These are phyloP conservation scores for Pseudomugil gertrudae DNA, from an alignment of 2,797 vertebrate genomes.

Conservation along the genomic window DNA sequence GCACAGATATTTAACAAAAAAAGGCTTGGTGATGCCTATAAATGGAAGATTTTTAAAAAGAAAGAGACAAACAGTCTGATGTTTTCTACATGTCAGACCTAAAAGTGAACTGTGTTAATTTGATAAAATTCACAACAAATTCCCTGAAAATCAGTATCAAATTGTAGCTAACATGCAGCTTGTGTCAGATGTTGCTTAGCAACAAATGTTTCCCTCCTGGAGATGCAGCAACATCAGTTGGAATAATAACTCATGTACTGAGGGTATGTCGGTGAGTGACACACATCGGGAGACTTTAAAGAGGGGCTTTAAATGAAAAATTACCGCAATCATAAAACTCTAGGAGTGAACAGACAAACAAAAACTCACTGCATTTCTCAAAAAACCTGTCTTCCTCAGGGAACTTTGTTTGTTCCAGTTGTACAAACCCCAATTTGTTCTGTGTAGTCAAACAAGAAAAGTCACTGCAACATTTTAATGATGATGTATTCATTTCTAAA, in stretches of 20 bases:
- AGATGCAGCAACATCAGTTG: constrained; percentile 66
- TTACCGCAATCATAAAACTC: constrained; percentile 25
- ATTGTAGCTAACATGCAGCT: constrained; percentile 60
- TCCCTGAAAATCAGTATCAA: constrained; percentile 30
- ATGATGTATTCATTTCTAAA: background rate
- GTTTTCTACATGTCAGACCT: constrained; percentile 3
- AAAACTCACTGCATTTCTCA: constrained; percentile 20
- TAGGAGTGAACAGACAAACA: constrained; percentile 16
- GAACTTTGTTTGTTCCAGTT: constrained; percentile 13
- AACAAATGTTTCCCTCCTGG: constrained; percentile 74
- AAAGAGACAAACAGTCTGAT: background rate
- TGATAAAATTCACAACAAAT: constrained; percentile 24
- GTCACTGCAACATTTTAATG: background rate
- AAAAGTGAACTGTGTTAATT: constrained; percentile 2
- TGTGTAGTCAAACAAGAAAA: background rate
- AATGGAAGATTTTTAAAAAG: background rate
- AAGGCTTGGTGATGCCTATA: too few species aligned
- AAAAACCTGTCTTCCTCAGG: constrained; percentile 19
- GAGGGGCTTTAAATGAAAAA: constrained; percentile 38
- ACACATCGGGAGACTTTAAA: constrained; percentile 50
- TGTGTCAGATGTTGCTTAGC: constrained; percentile 72
- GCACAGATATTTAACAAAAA: too few species aligned
- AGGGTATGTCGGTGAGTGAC: constrained; percentile 57
- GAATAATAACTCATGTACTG: constrained; percentile 65
- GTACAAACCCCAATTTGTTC: background rate